Conservation (phyloP, 2,797 vertebrate species). For the Pampus argenteus region DNA sequence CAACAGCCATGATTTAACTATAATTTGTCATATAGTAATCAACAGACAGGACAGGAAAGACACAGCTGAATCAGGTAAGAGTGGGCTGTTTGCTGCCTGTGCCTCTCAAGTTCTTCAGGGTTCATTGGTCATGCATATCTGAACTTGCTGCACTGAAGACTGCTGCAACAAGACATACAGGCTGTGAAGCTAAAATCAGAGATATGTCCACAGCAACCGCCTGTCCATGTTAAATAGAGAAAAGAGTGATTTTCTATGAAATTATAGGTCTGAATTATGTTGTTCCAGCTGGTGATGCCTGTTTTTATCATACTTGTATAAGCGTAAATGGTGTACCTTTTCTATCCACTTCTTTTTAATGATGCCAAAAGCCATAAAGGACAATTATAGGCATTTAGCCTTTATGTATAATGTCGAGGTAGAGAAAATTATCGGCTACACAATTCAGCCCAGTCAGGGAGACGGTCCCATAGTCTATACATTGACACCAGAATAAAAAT, state of each 20-base stretch:
- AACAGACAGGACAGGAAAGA: not conserved
- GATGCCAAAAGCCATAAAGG: not conserved
- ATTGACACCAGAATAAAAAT: not conserved
- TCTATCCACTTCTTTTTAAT: not conserved
- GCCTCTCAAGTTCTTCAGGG: constrained; percentile 59
- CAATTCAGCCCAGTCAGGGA: not conserved
- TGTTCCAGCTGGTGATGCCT: not conserved
- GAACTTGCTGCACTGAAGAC: constrained; percentile 71
- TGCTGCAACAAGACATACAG: constrained; percentile 55
- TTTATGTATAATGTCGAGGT: constrained; percentile 11
- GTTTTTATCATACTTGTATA: not conserved
- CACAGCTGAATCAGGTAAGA: constrained; percentile 35
- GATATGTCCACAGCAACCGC: not conserved
- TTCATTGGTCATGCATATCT: constrained; percentile 64
- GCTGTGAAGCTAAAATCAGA: constrained; percentile 17
- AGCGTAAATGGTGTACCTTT: not conserved
- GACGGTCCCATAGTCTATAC: too few relatives aligned
- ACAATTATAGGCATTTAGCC: constrained; percentile 5
- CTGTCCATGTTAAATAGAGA: not conserved
- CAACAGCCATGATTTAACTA: not conserved
- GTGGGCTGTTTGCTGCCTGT: constrained; percentile 24
- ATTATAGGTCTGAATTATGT: not conserved
- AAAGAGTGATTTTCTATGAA: not conserved
- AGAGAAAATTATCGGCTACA: constrained; percentile 1
- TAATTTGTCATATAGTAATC: not conserved